Percentiles rank a stretch among this genome's conserved stretches.
Conservation (phyloP, 2,888 invertebrate genomes). For the Dryadula phaetusa region DNA sequence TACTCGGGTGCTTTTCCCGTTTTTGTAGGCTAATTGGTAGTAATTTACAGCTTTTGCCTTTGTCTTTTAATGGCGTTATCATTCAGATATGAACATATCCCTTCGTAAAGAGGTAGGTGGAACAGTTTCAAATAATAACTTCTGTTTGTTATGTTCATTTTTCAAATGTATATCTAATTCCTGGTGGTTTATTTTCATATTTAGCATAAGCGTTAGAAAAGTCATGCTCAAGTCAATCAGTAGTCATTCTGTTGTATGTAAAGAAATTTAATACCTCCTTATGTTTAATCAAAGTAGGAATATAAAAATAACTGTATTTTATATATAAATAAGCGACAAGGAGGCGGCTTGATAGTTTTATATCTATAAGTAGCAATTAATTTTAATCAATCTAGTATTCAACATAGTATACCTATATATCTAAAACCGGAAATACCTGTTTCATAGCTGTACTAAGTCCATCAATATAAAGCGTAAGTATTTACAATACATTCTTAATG, state of each 20-base stretch:
- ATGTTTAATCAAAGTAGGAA: neutral
- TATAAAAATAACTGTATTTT: neutral
- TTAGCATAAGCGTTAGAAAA: too few relatives aligned
- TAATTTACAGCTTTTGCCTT: too few relatives aligned
- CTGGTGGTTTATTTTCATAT: too few relatives aligned
- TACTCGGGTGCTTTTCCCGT: neutral
- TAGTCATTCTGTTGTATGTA: too few relatives aligned
- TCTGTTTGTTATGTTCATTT: neutral
- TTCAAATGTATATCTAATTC: too few relatives aligned
- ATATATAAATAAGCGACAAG: neutral
- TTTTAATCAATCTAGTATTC: slow-evolving; percentile 3
- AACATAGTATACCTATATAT: neutral
- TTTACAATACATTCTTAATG: slow-evolving; percentile 22
- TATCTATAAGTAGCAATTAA: slow-evolving; percentile 7
- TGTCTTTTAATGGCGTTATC: neutral
- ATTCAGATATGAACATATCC: too few relatives aligned
- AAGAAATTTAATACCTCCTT: neutral
- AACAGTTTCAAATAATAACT: slow-evolving; percentile 1
- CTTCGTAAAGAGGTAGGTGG: neutral
- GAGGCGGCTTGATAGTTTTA: neutral
- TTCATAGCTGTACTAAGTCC: neutral
- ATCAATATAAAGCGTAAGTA: slow-evolving; percentile 14
- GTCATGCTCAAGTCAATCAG: too few relatives aligned
- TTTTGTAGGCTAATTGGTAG: neutral
- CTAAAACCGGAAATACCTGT: neutral